Evolutionary conservation across 2,113 vertebrate species (phyloP), one percentile per base, ranked within the genome.

Genomic region (Nanger granti): DNA sequence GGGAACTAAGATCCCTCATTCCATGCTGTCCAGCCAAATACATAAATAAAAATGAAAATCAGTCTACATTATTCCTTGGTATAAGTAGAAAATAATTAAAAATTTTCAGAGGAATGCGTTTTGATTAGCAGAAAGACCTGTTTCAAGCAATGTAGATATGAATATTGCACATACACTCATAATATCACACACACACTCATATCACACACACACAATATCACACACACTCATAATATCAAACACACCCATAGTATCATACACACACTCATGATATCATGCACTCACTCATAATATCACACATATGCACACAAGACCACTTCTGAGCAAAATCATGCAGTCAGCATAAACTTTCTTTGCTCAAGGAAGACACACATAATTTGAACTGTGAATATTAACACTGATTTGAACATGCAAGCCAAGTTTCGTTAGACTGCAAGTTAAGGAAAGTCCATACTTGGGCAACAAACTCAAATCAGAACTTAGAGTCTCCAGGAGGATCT

Each of bases 401-500:
- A 80, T 91, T 91, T 92, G 94, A 96, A 97, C 57, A 94, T 93
- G 88, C 95, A 62, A 79, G 54, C 87, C 92, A 64, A 95, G n/a
- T 79, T 93, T 82, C 89, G 59, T 95, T 87, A 95, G 85, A 31
- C 0, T 31, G 2, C 91, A 93, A 84, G 14, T 64, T 59, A 44
- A 44, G 59, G 52, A 92, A 87, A 95, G 66, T 92, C 60, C 57
- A 3, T 31, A 44, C 24, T 29, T 96, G 92, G 91, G 84, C 87
- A 87, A 87, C 94, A 93, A 91, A 97, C 97, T 92, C 73, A 96
- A 10, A 96, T 98, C 89, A 97, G 84, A 96, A 62, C 37, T 96
- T 91, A 85, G 31, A n/a, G 20, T 0, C 28, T n/a, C 44, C 60
- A 49, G 18, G 3, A 64, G 76, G 34, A 52, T 66, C 44, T 62